Evolutionary conservation across 2,113 vertebrate species (phyloP), one percentile per base, ranked within the genome.

Genomic region (Phylloscopus whistleri): DNA sequence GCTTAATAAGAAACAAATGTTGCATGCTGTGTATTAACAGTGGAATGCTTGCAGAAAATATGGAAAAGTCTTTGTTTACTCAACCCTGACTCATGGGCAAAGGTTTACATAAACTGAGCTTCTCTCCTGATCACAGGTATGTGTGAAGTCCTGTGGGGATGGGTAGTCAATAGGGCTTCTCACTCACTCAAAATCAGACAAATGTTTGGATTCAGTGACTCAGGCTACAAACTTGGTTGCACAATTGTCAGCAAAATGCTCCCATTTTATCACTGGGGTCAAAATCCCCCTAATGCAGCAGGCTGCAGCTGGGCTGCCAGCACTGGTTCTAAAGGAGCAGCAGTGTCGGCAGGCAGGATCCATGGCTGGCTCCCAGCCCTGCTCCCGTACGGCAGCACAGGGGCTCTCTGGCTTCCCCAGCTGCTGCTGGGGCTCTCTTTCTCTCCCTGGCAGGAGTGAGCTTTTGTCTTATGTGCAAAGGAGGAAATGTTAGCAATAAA

Each of bases 31-130:
- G 67, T 90, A 89, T 55, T 68, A 90, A 84, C 87, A 78, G 53
- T 68, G 95, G 95, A 95, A 94, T 66, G 48, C 93, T 78, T 87
- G 70, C 66, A 78, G 93, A 81, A 85, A 95, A 91, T 75, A 76
- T 6, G 76, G 78, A 93, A 66, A 95, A 93, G 74, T 69, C 87
- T 90, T 93, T 90, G 75, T 87, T 55, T 52, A 68, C 59, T 83
- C 91, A 76, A 84, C 37, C 75, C 83, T 73, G 86, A 93, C 62
- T 94, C 60, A 35, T 33, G 89, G 93, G 87, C 64, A 77, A 89
- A 77, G 66, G 55, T 87, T 95, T 83, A 64, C 59, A 89, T 70
- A 85, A 95, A 94, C 66, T 74, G 52, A 68, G 73, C 94, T 95
- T 87, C 83, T 77, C 81, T 87, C 67, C 70, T 87, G 15, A 4